phyloP scores from a whole-genome alignment of 2,113 vertebrate genomes.

The Pelecanoides urinatrix region DNA sequence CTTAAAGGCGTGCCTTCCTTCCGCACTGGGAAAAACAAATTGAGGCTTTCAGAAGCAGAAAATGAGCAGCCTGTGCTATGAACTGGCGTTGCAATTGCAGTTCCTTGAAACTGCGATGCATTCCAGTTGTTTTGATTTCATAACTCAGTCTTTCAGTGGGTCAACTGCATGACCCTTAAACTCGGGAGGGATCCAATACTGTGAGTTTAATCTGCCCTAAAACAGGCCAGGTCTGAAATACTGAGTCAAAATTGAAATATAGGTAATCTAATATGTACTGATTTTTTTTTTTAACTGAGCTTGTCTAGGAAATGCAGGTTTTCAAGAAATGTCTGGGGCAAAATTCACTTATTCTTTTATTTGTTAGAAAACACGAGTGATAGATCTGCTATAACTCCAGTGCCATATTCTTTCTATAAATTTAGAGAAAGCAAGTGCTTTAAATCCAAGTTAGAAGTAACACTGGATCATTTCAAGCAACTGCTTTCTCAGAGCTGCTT shows the following conservation, averaged over 20 bases:
- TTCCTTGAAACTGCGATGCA: background rate
- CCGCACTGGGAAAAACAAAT: background rate
- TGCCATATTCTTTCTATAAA: background rate
- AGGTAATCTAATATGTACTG: slow-evolving; percentile 69
- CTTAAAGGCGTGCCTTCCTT: background rate
- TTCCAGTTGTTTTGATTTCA: background rate
- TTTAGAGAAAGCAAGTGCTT: background rate
- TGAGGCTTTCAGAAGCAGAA: background rate
- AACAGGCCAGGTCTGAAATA: slow-evolving; percentile 57
- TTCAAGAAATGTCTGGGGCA: background rate
- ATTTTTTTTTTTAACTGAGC: slow-evolving; percentile 30
- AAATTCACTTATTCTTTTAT: background rate
- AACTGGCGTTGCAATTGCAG: background rate
- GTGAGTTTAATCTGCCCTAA: slow-evolving; percentile 68
- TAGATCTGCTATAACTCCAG: background rate
- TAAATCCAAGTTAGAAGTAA: background rate
- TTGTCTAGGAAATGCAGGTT: slow-evolving; percentile 48
- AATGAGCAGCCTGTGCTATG: background rate
- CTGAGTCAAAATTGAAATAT: slow-evolving; percentile 36
- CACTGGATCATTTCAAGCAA: background rate
- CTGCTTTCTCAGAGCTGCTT: background rate
- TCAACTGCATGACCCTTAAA: slow-evolving; percentile 5
- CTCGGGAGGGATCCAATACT: slow-evolving; percentile 39
- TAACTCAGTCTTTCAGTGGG: background rate
- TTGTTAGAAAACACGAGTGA: background rate